Percentiles rank a stretch among this genome's conserved stretches.
Conservation (phyloP, 2,888 invertebrate species). For the Drosophila multiciliata region DNA sequence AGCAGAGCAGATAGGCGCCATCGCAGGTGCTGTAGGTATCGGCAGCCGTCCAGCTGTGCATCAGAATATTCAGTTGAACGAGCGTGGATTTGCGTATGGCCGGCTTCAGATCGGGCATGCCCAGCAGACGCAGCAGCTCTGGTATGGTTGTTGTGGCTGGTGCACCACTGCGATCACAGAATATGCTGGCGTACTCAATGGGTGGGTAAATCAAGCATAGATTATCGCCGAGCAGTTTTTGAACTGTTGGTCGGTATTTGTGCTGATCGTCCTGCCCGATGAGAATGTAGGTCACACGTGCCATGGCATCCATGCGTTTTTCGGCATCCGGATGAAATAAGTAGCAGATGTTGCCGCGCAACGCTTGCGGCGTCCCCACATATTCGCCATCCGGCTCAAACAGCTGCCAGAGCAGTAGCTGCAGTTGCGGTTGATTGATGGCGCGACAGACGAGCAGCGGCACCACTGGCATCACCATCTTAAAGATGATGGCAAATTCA, state of each 20-base stretch:
- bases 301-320: constrained; percentile 73
- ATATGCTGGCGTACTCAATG: constrained; percentile 67
- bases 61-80: constrained; percentile 65
- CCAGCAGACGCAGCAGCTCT: constrained; percentile 76
- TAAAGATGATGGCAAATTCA: constrained; percentile 67
- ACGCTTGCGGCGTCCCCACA: constrained; percentile 57
- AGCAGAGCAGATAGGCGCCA: constrained; percentile 13
- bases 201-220: constrained; percentile 70
- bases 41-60: constrained; percentile 64
- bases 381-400: constrained; percentile 74
- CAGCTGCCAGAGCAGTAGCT: constrained; percentile 65
- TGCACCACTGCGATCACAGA: constrained; percentile 46
- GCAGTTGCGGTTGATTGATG: constrained; percentile 28
- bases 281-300: constrained; percentile 73
- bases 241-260: constrained; percentile 64
- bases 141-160: constrained; percentile 45
- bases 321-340: constrained; percentile 71
- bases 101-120: constrained; percentile 75
- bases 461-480: constrained; percentile 74
- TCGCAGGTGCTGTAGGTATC: constrained; percentile 29
- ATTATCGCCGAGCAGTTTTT: constrained; percentile 67
- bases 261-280: constrained; percentile 53
- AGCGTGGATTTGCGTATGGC: constrained; percentile 77
- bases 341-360: constrained; percentile 80
- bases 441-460: constrained; percentile 69